These are phyloP conservation scores for Pedionomus torquatus DNA, from an alignment of 2,113 vertebrate genomes.

Conservation along the genomic window DNA sequence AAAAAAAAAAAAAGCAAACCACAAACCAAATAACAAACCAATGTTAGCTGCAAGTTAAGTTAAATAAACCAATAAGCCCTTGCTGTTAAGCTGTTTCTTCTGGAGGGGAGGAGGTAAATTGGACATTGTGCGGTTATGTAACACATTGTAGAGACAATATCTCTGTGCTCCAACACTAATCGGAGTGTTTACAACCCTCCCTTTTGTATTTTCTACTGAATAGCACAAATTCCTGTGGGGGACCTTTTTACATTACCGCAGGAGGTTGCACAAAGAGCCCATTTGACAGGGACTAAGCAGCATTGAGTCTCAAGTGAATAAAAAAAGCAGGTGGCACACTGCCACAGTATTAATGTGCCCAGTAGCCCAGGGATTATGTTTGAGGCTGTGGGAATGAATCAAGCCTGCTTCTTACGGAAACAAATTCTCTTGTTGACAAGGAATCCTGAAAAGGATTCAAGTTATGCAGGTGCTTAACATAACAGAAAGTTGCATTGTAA, in stretches of 20 bases:
- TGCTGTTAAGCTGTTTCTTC: neutral
- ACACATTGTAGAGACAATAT: neutral
- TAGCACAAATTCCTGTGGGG: constrained; percentile 39
- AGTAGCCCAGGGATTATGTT: constrained; percentile 24
- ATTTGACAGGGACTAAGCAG: constrained; percentile 27
- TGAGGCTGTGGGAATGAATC: constrained; percentile 31
- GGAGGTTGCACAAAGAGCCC: constrained; percentile 48
- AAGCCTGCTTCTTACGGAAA: neutral
- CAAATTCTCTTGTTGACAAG: constrained; percentile 8
- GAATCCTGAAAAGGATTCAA: constrained; percentile 25
- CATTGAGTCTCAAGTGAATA: constrained; percentile 12
- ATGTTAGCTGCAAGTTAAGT: neutral
- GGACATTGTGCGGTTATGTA: neutral
- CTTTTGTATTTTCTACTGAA: constrained; percentile 46
- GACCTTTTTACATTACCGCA: neutral
- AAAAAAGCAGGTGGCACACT: constrained; percentile 35
- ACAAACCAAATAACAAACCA: too few species aligned
- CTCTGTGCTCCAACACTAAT: constrained; percentile 37
- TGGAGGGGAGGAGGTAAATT: neutral
- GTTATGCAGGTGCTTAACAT: constrained; percentile 3
- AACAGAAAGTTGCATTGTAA: neutral
- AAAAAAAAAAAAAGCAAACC: too few species aligned
- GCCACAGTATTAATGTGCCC: constrained; percentile 20
- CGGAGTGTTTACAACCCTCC: constrained; percentile 28
- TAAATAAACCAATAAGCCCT: neutral